Base-by-base conservation (phyloP, 1,140 invertebrate species). In the Pseudomyrmex dendroicus region DNA sequence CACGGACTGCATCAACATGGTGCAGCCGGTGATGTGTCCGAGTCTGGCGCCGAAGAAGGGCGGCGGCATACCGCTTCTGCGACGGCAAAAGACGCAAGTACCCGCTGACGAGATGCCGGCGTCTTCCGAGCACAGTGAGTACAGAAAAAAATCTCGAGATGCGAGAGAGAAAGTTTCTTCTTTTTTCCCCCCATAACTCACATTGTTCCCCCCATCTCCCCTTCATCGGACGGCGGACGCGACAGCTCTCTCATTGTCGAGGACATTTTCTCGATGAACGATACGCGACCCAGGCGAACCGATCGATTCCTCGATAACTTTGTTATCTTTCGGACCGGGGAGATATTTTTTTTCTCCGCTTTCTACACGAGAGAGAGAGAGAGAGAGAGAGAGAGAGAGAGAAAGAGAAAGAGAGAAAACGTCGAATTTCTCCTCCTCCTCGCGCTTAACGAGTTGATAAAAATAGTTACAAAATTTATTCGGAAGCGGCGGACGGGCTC, bases 41-140 rank as follows among this genome's bases (percentile, higher is more conserved):
- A 92, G 91, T 68, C 59, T 94, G 54, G 85, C 88, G 54, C 92
- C 97, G 96, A 95, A 96, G 96, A 59, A 97, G 96, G 94, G 96
- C 96, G 78, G 96, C 95, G 86, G 97, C 95, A 93, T 99, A 96
- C 94, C 97, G 50, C 95, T 99, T 25, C 94, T 99, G 50, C 95
- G 98, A 62, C 94, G 98, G 57, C 98, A 99, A 94, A 98, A 98
- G 92, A 98, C 97, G 0, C 90, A 91, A 4, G 86, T 90, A 2
- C 86, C 91, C 0, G 78, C 84, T 2, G 93, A 94, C 9, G 93
- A 94, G 10, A 62, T 88, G 7, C 72, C 89, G 3, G 52, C 87
- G 0, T 73, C 91, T 2, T 70, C 76, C 44, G 93, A 94, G 48
- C 93, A 94, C 87, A 94, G 93, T 94, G 86, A 94, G 93, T 94